phyloP scores from a whole-genome alignment of 2,888 invertebrate species.

The Gandaritis pyraliata region DNA sequence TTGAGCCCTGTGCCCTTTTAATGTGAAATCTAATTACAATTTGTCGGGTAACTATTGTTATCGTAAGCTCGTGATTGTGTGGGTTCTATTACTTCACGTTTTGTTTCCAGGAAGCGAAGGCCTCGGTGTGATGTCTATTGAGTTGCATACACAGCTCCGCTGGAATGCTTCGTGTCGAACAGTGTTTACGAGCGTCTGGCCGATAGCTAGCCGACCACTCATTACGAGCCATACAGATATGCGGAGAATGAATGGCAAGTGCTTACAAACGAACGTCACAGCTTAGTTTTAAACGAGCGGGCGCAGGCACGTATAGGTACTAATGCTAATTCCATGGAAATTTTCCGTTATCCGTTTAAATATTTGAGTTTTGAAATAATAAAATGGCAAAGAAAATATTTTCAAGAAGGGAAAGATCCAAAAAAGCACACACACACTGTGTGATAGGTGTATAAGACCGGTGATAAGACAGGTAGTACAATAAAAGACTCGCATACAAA shows the following conservation, averaged over 20 bases:
- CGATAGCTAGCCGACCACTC: slow-evolving; percentile 76
- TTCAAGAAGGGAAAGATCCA: no score
- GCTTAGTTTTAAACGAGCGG: slow-evolving; percentile 68
- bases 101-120: slow-evolving; percentile 67
- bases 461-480: no score
- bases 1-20: slow-evolving; percentile 56
- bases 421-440: no score
- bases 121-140: slow-evolving; percentile 70
- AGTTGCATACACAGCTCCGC: slow-evolving; percentile 70
- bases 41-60: slow-evolving; percentile 50
- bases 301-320: slow-evolving; percentile 68
- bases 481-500: background rate
- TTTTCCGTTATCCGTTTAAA: slow-evolving; percentile 37
- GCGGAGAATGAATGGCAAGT: slow-evolving; percentile 78
- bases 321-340: slow-evolving; percentile 32
- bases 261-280: slow-evolving; percentile 71
- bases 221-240: slow-evolving; percentile 80
- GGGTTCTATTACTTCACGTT: slow-evolving; percentile 45
- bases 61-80: slow-evolving; percentile 35
- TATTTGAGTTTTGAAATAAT: slow-evolving; percentile 15
- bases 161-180: slow-evolving; percentile 73
- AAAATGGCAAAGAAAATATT: no score
- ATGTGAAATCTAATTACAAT: slow-evolving; percentile 57
- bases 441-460: no score
- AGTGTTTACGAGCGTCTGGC: slow-evolving; percentile 78